phyloP scores from a whole-genome alignment of 2,888 invertebrate genomes.

The Koerneria pararmatus region DNA sequence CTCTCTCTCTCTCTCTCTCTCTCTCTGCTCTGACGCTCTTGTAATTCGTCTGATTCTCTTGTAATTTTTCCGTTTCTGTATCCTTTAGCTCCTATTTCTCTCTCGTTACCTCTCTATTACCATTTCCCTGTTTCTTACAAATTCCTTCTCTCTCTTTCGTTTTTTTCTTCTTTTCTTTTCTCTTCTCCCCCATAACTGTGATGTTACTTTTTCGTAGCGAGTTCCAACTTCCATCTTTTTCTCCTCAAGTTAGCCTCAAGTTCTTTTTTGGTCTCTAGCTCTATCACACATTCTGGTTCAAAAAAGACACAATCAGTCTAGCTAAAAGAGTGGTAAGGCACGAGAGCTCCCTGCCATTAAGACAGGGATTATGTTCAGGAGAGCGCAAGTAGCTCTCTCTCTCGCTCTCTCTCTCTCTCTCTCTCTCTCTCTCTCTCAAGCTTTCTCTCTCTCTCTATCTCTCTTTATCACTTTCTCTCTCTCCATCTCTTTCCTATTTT shows the following conservation, averaged over 20 bases:
- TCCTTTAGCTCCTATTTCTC: neutral
- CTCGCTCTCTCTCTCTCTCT: too few species aligned
- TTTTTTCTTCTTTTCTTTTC: neutral
- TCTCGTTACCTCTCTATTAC: neutral
- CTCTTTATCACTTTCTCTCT: neutral
- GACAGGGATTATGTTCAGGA: slow-evolving; percentile 25
- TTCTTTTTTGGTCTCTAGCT: neutral
- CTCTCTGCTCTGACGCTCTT: neutral
- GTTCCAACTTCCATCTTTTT: neutral
- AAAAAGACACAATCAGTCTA: neutral
- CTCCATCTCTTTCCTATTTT: neutral
- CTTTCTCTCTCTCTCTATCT: neutral
- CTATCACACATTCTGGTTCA: neutral
- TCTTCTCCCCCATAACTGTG: neutral
- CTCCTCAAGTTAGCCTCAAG: neutral
- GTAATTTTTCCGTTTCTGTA: neutral
- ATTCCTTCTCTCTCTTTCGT: neutral
- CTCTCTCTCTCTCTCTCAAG: neutral
- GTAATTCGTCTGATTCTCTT: neutral
- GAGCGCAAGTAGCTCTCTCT: neutral
- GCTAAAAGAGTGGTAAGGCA: too few species aligned
- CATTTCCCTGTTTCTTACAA: neutral
- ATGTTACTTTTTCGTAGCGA: neutral
- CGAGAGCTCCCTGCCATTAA: too few species aligned
- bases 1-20: neutral